Evolutionary conservation across 2,797 vertebrate species (phyloP).

Genomic region (Orientallactaga sibirica): DNA sequence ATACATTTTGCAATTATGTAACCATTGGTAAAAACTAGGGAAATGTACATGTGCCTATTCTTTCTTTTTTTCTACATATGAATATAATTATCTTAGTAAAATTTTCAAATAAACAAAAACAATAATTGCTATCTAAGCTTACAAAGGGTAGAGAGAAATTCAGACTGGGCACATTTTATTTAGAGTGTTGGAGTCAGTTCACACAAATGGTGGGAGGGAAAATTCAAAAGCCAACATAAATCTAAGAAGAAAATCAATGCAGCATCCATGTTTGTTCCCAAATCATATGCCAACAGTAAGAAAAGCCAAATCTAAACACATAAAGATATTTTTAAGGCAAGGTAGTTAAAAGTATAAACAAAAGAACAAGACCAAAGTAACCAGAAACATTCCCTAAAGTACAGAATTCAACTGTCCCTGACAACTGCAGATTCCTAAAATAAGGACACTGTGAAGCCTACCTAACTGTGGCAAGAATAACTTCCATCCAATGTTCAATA

Average conservation of each 20-base stretch:
- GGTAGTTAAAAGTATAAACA: background rate
- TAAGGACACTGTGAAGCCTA: background rate
- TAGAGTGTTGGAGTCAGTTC: background rate
- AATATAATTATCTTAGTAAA: conserved; percentile 1
- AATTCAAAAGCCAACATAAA: conserved; percentile 15
- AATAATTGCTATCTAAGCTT: background rate
- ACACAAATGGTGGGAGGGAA: background rate
- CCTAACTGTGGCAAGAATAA: background rate
- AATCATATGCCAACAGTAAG: background rate
- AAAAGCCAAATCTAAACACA: conserved; percentile 53
- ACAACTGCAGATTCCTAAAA: background rate
- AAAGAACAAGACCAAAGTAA: background rate
- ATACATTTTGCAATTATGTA: background rate
- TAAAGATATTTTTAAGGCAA: background rate
- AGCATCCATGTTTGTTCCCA: background rate
- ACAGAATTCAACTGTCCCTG: background rate
- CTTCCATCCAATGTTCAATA: background rate
- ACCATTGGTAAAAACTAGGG: background rate
- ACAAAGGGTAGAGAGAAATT: background rate
- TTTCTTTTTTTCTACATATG: background rate
- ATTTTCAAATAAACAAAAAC: conserved; percentile 12
- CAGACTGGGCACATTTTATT: background rate
- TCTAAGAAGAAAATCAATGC: background rate
- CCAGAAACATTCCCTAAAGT: conserved; percentile 12
- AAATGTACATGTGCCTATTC: background rate